Base-by-base conservation (phyloP, 2,797 vertebrate species). In the Mormyrus hasselquistii region DNA sequence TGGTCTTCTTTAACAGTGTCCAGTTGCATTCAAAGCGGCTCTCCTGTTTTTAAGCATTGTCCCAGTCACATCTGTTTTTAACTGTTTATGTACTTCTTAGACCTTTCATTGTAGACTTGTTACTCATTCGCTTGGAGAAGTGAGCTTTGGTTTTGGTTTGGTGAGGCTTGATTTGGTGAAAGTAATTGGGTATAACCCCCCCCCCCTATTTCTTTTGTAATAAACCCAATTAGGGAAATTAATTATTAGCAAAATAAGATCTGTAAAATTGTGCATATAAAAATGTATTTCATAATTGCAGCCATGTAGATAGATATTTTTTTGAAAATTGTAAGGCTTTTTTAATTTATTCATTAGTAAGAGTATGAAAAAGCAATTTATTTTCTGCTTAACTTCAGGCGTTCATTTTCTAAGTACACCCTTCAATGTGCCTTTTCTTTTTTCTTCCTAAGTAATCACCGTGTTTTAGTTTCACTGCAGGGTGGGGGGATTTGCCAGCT, bases 381-480 rank as follows among this genome's bases (percentile, higher is more conserved):
- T 44, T 38, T 44, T 57, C 52, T 86, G 84, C 49, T 90, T 90
- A 89, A 91, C 90, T 92, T 92, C 88, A 92, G 91, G 88, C 90
- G 53, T 38, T 38, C 62, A 22, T 8, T 52, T 79, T 88, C 2
- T 88, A 53, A 73, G 87, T 73, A 84, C 2, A 29, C 91, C 90
- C 87, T 92, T 86, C 88, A 91, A 91, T 91, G 90, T 92, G 92
- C 92, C 92, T 92, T 91, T 90, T 0, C 5, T 44, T 86, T 29
- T 73, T 47, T n/a, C 10, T 88, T 88, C 90, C 90, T 89, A 91
- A 90, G 91, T 91, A 92, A 91, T 91, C 90, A 2, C 91, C 89
- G 57, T 41, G 16, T 87, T 90, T 90, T 89, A 87, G 62, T 19
- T 41, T 88, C 87, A 65, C 73, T 16, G 50, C 69, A 86, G 89